A percentile compares a stretch with the other conserved stretches of the same genome.
Conservation (phyloP, 64 coral and sea anemone genomes). For the Astreopora myriophthalma region DNA sequence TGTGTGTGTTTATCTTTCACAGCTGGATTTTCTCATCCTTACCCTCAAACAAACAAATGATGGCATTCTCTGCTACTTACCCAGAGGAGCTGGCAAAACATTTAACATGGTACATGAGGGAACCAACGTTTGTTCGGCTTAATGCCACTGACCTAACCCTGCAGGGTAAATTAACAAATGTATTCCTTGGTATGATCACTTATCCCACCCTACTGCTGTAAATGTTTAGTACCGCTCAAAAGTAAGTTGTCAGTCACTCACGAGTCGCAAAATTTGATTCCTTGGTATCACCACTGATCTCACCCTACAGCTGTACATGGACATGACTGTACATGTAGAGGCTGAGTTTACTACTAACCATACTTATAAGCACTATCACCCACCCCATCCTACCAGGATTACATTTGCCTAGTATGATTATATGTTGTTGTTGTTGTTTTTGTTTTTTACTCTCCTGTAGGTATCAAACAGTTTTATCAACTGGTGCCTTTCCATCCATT, state of each 20-base stretch:
- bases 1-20: not conserved
- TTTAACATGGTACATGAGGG: constrained; percentile 90
- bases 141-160: constrained; percentile 92
- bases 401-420: not conserved
- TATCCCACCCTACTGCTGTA: no score
- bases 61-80: constrained; percentile 99
- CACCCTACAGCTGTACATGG: no score
- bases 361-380: no score
- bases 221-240: no score
- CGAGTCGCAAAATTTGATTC: no score
- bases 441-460: constrained; percentile 16
- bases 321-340: no score
- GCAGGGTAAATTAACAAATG: constrained; percentile 51
- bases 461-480: constrained; percentile 84
- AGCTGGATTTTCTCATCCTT: constrained; percentile 97
- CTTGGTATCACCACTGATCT: not conserved
- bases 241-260: no score
- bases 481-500: constrained; percentile 88
- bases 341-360: no score
- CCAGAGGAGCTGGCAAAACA: constrained; percentile 91
- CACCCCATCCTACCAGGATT: not conserved
- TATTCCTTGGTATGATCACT: no score
- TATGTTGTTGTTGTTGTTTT: not conserved
- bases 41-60: constrained; percentile 90
- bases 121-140: constrained; percentile 96